Evolutionary conservation across 2,113 vertebrate genomes (phyloP).

Genomic region (Lanius collurio): DNA sequence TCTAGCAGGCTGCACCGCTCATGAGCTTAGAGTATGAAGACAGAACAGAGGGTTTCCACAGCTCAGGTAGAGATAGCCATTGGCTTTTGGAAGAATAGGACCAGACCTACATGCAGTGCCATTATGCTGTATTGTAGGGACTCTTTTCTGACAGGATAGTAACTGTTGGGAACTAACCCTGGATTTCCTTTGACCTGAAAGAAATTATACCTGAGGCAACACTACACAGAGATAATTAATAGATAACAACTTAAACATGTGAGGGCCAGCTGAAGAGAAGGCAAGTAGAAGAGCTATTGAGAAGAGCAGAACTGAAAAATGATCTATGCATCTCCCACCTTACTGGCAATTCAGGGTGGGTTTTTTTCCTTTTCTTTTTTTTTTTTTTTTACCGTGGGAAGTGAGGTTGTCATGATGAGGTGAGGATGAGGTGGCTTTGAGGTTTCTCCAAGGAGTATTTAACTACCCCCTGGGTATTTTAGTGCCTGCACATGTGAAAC

Average conservation of each 20-base stretch:
- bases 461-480: conserved; percentile 45
- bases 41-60: not conserved
- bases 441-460: conserved; percentile 51
- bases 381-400: not conserved
- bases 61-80: not conserved
- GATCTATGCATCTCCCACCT: conserved; percentile 5
- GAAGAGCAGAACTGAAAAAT: conserved; percentile 17
- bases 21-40: not conserved
- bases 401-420: conserved; percentile 34
- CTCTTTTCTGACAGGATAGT: not conserved
- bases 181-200: not conserved
- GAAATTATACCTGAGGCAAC: not conserved
- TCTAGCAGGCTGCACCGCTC: not conserved
- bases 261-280: not conserved
- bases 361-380: not conserved
- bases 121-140: not conserved
- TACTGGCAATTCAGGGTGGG: not conserved
- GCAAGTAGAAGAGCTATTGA: not conserved
- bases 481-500: conserved; percentile 58
- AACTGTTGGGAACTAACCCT: not conserved
- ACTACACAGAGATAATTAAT: not conserved
- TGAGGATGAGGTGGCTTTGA: not conserved
- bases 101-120: not conserved
- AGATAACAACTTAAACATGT: not conserved
- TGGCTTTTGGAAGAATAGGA: not conserved